A percentile compares a stretch with the other conserved stretches of the same genome.
phyloP scores from a whole-genome alignment of 2,888 invertebrate species.

The Scrobipalpa atriplicella region DNA sequence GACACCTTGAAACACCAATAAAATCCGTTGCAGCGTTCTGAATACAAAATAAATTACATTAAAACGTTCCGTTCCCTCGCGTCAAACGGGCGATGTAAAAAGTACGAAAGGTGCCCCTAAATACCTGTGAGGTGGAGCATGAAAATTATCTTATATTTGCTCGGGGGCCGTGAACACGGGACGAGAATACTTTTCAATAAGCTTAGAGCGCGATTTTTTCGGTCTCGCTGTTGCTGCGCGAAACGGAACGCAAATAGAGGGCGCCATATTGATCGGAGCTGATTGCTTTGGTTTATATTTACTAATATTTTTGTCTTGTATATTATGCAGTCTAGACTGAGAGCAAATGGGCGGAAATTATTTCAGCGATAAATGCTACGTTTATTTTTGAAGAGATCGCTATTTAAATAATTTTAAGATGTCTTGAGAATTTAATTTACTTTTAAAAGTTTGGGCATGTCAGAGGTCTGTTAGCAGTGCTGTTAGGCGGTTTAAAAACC shows the following conservation, averaged over 20 bases:
- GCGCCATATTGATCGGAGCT: conserved; percentile 62
- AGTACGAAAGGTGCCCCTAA: conserved; percentile 82
- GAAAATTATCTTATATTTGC: conserved; percentile 83
- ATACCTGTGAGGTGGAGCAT: conserved; percentile 80
- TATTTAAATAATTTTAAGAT: no score
- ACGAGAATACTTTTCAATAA: conserved; percentile 83
- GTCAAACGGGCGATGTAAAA: conserved; percentile 75
- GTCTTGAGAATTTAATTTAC: no score
- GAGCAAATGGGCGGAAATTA: conserved; percentile 11
- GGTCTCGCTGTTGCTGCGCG: conserved; percentile 54
- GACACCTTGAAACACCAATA: conserved; percentile 18
- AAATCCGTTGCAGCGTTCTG: conserved; percentile 52
- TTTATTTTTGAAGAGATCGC: background rate
- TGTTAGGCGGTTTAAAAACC: no score
- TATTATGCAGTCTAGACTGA: conserved; percentile 7
- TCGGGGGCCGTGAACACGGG: conserved; percentile 81
- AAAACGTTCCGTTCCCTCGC: conserved; percentile 54
- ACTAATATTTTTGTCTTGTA: conserved; percentile 26
- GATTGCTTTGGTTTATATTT: conserved; percentile 47
- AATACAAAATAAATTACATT: conserved; percentile 80
- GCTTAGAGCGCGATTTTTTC: conserved; percentile 79
- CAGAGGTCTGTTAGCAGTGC: no score
- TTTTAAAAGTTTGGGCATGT: no score
- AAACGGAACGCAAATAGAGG: conserved; percentile 75
- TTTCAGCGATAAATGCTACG: conserved; percentile 5